A percentile compares a stretch with the other conserved stretches of the same genome.
phyloP scores from a whole-genome alignment of 2,113 vertebrate genomes.

The Sprattus sprattus region DNA sequence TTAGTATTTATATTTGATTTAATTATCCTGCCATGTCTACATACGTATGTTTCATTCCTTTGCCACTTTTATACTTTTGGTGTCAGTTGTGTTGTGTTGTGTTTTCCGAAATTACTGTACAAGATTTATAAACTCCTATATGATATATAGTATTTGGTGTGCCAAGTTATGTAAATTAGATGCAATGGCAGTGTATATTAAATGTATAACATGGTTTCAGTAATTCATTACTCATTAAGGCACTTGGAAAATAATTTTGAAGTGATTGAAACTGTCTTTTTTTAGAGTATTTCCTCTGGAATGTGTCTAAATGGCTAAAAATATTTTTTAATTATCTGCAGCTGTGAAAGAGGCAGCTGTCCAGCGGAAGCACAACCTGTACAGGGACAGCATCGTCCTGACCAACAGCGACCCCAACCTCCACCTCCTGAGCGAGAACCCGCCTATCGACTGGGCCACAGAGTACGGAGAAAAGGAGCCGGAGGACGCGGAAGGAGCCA shows the following conservation, averaged over 20 bases:
- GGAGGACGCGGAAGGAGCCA: not conserved
- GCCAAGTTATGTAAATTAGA: too few species aligned
- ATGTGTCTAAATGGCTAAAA: not conserved
- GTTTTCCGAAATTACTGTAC: too few species aligned
- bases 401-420: constrained; percentile 92
- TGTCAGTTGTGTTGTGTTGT: too few species aligned
- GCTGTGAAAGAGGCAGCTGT: constrained; percentile 94
- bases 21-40: too few species aligned
- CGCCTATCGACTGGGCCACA: constrained; percentile 81
- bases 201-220: not conserved
- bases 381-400: constrained; percentile 91
- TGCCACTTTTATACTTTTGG: too few species aligned
- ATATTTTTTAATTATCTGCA: constrained; percentile 44
- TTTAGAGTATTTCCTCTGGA: not conserved
- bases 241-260: not conserved
- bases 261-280: not conserved
- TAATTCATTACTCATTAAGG: not conserved
- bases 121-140: too few species aligned
- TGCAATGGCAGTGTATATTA: too few species aligned
- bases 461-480: constrained; percentile 54
- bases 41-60: too few species aligned
- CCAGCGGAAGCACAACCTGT: constrained; percentile 93
- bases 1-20: too few species aligned
- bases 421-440: constrained; percentile 81
- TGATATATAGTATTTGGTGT: too few species aligned